Conservation (phyloP, 2,888 invertebrate genomes). For the Pomacea canaliculata region DNA sequence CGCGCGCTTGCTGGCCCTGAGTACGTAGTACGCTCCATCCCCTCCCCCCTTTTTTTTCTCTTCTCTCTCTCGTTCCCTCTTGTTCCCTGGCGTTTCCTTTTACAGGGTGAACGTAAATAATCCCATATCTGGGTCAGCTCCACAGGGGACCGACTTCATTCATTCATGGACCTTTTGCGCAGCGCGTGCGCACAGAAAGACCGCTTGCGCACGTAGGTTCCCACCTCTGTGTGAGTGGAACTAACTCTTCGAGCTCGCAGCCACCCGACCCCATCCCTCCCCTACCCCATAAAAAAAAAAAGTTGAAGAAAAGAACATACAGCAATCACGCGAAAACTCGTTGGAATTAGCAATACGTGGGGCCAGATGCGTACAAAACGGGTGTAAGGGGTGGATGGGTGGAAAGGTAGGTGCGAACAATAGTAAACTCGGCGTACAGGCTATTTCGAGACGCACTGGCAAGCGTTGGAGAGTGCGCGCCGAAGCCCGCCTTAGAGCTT, state of each 20-base stretch:
- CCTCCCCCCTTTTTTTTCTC: no score
- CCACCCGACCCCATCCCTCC: no score
- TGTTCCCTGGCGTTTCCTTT: neutral
- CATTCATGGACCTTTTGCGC: neutral
- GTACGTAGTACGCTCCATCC: no score
- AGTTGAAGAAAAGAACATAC: no score
- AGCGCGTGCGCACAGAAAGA: neutral
- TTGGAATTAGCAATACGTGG: no score
- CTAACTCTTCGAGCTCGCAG: no score
- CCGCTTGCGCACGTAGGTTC: neutral
- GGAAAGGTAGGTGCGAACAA: no score
- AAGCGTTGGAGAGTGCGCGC: neutral
- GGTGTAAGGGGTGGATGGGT: no score
- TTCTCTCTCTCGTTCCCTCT: neutral
- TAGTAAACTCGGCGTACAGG: neutral
- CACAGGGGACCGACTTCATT: neutral
- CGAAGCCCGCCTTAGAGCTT: neutral
- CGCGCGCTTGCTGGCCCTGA: no score
- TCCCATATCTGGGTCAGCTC: constrained; percentile 5
- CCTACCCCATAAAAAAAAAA: no score
- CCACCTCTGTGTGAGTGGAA: neutral
- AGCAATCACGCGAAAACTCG: no score
- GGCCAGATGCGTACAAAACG: no score
- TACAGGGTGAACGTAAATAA: constrained; percentile 6
- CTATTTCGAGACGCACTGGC: neutral